Conservation (phyloP, 2,888 invertebrate species). For the Invenusta paracnida region DNA sequence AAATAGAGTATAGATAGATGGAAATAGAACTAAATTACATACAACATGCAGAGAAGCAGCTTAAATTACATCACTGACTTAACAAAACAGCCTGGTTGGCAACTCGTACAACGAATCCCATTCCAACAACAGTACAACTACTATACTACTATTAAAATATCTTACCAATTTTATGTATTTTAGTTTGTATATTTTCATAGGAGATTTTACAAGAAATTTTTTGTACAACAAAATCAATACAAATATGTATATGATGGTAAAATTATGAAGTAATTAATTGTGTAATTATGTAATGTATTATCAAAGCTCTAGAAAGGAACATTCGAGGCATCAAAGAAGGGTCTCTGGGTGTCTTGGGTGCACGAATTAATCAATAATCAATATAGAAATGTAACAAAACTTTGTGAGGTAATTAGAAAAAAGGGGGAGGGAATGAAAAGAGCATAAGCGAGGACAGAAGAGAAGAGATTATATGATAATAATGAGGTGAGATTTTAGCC, state of each 20-base stretch:
- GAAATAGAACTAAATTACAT: background rate
- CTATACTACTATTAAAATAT: no score
- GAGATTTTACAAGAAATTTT: background rate
- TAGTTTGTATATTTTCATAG: no score
- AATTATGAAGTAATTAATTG: conserved; percentile 3
- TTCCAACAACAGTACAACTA: no score
- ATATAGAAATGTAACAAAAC: background rate
- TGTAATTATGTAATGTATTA: background rate
- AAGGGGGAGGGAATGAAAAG: background rate
- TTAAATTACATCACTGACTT: conserved; percentile 21
- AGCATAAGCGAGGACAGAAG: no score
- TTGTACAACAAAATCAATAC: conserved; percentile 7
- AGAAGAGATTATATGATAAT: no score
- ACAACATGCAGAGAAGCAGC: conserved; percentile 26
- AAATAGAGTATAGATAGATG: no score
- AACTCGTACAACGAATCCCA: background rate
- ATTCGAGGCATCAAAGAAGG: no score
- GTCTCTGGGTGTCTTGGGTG: no score
- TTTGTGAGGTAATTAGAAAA: background rate
- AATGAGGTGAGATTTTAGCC: no score
- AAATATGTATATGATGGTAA: no score
- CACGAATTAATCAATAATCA: no score
- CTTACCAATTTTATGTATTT: no score
- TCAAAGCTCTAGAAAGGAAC: background rate
- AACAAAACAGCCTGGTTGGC: conserved; percentile 5